Evolutionary conservation across 2,888 invertebrate genomes (phyloP).

Genomic region (Drosophila nigritarsus): DNA sequence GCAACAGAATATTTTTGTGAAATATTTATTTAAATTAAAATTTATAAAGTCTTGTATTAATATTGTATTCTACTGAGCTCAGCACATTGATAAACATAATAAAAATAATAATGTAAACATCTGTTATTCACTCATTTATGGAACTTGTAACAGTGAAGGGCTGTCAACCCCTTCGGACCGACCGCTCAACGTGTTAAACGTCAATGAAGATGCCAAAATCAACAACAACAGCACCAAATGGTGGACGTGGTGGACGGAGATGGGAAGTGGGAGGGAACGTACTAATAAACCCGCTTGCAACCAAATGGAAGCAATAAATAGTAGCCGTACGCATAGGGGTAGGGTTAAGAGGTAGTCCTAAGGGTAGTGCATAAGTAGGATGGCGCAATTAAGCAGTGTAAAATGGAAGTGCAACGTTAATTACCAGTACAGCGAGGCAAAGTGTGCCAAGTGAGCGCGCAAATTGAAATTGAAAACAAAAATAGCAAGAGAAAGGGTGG

Average conservation of each 20-base stretch:
- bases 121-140: conserved; percentile 63
- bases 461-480: conserved; percentile 24
- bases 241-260: neutral
- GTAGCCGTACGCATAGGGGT: conserved; percentile 14
- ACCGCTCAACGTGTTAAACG: conserved; percentile 72
- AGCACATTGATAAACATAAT: conserved; percentile 48
- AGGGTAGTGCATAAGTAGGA: neutral
- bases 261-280: neutral
- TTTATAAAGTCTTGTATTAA: conserved; percentile 1
- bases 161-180: conserved; percentile 36
- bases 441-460: conserved; percentile 54
- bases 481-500: neutral
- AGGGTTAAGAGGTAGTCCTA: conserved; percentile 5
- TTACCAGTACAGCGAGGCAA: conserved; percentile 47
- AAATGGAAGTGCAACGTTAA: conserved; percentile 62
- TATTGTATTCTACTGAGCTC: conserved; percentile 13
- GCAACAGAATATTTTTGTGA: conserved; percentile 3
- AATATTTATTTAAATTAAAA: conserved; percentile 21
- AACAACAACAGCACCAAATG: conserved; percentile 61
- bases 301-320: conserved; percentile 72
- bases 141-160: conserved; percentile 26
- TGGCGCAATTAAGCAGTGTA: conserved; percentile 58
- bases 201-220: conserved; percentile 79
- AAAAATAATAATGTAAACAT: conserved; percentile 68
- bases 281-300: conserved; percentile 63